Evolutionary conservation across 1,140 invertebrate genomes (phyloP).

Genomic region (Heliothis virescens): DNA sequence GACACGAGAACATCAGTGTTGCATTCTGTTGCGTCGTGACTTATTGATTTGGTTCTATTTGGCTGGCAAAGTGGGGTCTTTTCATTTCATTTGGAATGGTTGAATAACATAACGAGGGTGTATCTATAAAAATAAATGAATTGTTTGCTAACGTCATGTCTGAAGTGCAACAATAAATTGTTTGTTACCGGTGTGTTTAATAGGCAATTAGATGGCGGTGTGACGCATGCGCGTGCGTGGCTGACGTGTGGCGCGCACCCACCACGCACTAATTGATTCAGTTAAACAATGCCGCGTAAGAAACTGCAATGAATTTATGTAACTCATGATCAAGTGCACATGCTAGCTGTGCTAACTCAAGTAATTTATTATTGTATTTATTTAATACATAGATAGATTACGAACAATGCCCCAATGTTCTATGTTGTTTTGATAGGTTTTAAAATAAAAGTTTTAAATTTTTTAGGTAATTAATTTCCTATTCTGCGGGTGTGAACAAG

Average conservation of each 20-base stretch:
- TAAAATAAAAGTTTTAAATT: too few species aligned
- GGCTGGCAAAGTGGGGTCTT: not conserved
- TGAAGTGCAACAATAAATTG: slow-evolving; percentile 35
- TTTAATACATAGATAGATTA: too few species aligned
- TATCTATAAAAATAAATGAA: slow-evolving; percentile 7
- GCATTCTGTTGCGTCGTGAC: slow-evolving; percentile 13
- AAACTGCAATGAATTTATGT: slow-evolving; percentile 41
- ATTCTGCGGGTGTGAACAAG: too few species aligned
- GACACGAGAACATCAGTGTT: slow-evolving; percentile 8
- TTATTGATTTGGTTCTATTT: slow-evolving; percentile 29
- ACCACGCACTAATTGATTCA: slow-evolving; percentile 48
- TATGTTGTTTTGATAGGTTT: not conserved
- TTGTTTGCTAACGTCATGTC: slow-evolving; percentile 34
- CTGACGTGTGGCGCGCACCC: slow-evolving; percentile 41
- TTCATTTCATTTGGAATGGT: slow-evolving; percentile 4
- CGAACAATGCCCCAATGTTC: not conserved
- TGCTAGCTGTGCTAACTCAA: not conserved
- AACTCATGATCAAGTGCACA: slow-evolving; percentile 26
- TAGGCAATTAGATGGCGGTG: slow-evolving; percentile 58
- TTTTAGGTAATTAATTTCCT: too few species aligned
- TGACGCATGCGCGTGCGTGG: slow-evolving; percentile 53
- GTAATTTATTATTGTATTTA: too few species aligned
- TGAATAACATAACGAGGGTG: slow-evolving; percentile 26
- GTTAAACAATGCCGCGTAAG: slow-evolving; percentile 45
- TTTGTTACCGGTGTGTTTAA: slow-evolving; percentile 48